phyloP scores from a whole-genome alignment of 2,888 invertebrate species.

The Drepana falcataria region DNA sequence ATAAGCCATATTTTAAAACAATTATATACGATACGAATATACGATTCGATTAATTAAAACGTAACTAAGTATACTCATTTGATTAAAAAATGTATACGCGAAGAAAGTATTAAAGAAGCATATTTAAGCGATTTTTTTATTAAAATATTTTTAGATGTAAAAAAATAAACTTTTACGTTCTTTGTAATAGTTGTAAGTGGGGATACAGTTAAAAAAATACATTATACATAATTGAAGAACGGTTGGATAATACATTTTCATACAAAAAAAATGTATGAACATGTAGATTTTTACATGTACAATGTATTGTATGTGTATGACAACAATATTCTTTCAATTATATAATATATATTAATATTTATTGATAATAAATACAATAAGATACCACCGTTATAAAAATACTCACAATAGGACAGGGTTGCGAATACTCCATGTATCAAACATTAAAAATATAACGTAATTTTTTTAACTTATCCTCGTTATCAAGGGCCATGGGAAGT shows the following conservation, averaged over 20 bases:
- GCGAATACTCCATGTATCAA: no score
- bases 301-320: background rate
- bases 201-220: background rate
- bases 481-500: no score
- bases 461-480: no score
- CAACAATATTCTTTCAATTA: no score
- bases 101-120: conserved; percentile 30
- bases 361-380: no score
- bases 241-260: background rate
- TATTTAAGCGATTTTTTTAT: conserved; percentile 11
- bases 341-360: no score
- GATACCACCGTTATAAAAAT: no score
- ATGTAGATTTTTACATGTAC: background rate
- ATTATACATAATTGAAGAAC: background rate
- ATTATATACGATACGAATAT: conserved; percentile 58
- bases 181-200: no score
- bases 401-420: no score
- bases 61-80: conserved; percentile 45
- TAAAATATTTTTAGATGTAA: conserved; percentile 23
- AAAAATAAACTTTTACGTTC: no score
- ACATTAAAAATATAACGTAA: no score
- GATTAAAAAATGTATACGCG: conserved; percentile 69
- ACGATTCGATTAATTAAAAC: conserved; percentile 27
- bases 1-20: conserved; percentile 25
- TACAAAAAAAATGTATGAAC: background rate